Evolutionary conservation across 2,888 invertebrate genomes (phyloP), one percentile per base, ranked within the genome.

Genomic region (Ophraella communa): DNA sequence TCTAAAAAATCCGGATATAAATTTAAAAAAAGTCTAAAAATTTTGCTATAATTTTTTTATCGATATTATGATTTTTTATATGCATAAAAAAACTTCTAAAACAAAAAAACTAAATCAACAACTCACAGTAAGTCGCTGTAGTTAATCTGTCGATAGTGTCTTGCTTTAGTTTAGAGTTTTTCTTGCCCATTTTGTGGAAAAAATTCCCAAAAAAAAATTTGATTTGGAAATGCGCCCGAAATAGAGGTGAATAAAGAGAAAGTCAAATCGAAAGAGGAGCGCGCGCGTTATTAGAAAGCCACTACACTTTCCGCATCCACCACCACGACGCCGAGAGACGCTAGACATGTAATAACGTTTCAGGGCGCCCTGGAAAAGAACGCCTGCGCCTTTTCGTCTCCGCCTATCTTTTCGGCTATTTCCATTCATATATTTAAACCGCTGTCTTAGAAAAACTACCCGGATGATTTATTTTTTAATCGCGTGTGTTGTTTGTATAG

Each of bases 91-190:
- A 66, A 30, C 52, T 65, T 60, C 18, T 14, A 20, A 54, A 14
- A 8, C 11, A 1, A 4, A 24, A 53, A 24, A 30, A 42, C 14
- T 23, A 21, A 33, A 18, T 45, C 20, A 64, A 45, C 51, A 81
- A 89, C 95, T 94, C 84, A 96, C 96, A 96, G 85, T 96, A 96
- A 72, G 96, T 96, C 77, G 93, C 94, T 72, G 90, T 92, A 73
- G 94, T 95, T 74, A 96, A 88, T 75, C 93, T 89, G 83, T 95
- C 94, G 81, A 96, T 94, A 77, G 95, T 95, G 82, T 96, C 96
- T 83, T 94, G 93, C 88, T 95, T 96, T 84, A 96, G 90, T 86
- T 96, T 96, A 64, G 95, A 96, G 81, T 95, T 95, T 85, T 94
- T 94, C 88, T 96, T 96, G 79, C 96, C 96, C 96, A 96, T 96